Percentiles rank a stretch among this genome's conserved stretches.
Evolutionary conservation across 2,888 invertebrate genomes (phyloP).

Genomic region (Drosophila stalkeri): DNA sequence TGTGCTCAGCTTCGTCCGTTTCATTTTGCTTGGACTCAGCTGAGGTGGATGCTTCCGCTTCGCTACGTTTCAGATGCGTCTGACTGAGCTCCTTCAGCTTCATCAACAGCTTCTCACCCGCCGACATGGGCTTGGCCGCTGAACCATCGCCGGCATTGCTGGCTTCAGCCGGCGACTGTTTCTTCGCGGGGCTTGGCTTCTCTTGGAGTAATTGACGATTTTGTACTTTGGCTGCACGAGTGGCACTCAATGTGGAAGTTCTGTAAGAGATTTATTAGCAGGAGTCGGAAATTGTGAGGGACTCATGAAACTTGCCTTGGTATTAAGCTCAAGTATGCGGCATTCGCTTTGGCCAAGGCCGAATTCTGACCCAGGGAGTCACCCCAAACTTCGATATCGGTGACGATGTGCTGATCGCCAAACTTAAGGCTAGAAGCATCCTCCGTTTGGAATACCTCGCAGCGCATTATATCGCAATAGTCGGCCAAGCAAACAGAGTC

Average conservation of each 20-base stretch:
- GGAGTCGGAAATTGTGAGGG: not conserved
- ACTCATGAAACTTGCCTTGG: conserved; percentile 71
- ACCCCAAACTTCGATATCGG: conserved; percentile 94
- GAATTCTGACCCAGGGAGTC: conserved; percentile 88
- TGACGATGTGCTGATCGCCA: conserved; percentile 89
- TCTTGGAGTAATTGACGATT: conserved; percentile 84
- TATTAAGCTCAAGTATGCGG: conserved; percentile 84
- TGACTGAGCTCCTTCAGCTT: conserved; percentile 71
- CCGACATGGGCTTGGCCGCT: conserved; percentile 62
- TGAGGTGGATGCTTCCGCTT: not conserved
- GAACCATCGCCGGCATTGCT: conserved; percentile 56
- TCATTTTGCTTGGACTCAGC: conserved; percentile 48
- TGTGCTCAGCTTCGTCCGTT: conserved; percentile 49
- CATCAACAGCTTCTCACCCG: conserved; percentile 67
- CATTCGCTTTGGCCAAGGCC: conserved; percentile 85
- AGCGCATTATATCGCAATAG: conserved; percentile 98
- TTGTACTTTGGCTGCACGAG: conserved; percentile 84
- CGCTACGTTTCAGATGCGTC: conserved; percentile 51
- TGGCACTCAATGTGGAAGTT: conserved; percentile 83
- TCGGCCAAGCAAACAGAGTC: conserved; percentile 97
- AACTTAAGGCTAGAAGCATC: conserved; percentile 87
- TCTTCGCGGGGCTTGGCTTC: conserved; percentile 81
- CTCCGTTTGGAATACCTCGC: conserved; percentile 93
- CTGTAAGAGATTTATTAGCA: conserved; percentile 41
- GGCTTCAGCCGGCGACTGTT: conserved; percentile 37